Evolutionary conservation across 64 coral and sea anemone species (phyloP), one percentile per base, ranked within the genome.

Genomic region (Hydrozoanthus tunicans): DNA sequence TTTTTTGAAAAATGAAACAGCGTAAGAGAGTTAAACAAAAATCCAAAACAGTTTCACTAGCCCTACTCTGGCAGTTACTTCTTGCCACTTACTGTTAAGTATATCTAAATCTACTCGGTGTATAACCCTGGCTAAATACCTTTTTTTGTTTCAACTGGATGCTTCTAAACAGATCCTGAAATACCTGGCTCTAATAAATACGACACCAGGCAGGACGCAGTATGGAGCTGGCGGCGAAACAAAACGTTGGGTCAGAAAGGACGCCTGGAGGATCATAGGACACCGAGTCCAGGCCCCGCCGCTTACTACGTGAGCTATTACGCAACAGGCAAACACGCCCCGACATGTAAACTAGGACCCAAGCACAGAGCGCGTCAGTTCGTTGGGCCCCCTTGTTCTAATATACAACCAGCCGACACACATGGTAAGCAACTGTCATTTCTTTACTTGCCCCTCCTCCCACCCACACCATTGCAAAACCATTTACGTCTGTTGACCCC

Each of bases 261-360:
- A 53, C 78, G 79, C 5, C 13, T 60, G 8, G 59, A 77, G 7
- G 90, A 91, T 55, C 90, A 91, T 17, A 15, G 53, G 56, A 91
- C 90, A 10, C 64, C 20, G 14, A 91, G 90, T 59, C 66, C 79
- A 9, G 77, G 90, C 12, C 66, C 77, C 6, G 78, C 78, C 79
- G 59, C 78, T 4, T 91, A 91, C 75, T 56, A 81, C 15, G 90
- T 91, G 58, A 80, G 20, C 11, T 91, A 91, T 81, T 81, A 91
- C 77, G 64, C 78, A 63, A 81, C 90, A 17, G 90, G 90, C 62
- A 91, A 81, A 79, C 90, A 91, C 68, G 77, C 90, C 26, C 77
- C 77, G 15, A 69, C 56, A 25, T 81, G 81, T 63, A 81, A 78
- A 7, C 56, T 91, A 9, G 89, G 89, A 7, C 64, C 89, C 52